Evolutionary conservation across 1,140 invertebrate species (phyloP), one percentile per base, ranked within the genome.

Genomic region (Drepana arcuata): DNA sequence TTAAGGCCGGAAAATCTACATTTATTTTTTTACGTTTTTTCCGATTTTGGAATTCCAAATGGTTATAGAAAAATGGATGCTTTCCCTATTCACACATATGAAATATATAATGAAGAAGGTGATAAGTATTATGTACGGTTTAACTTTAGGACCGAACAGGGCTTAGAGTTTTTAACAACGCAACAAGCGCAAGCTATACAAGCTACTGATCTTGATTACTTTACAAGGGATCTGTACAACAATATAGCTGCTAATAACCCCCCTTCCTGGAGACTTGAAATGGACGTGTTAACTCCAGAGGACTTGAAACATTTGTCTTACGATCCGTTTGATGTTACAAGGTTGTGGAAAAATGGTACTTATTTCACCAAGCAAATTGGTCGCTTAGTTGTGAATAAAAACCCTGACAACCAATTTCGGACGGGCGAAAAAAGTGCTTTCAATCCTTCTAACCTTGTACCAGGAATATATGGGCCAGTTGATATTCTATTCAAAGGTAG

Each of bases 381-480:
- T 1, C 88, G 89, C 63, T 69, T 98, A 29, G 90, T 93, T 0
- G 79, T 97, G 9, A 89, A 95, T 62, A 84, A 87, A 48, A 94
- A 95, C 73, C 91, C 94, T 1, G 88, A 86, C 27, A 96, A 95
- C 70, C 93, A 93, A 59, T 95, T 94, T 70, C 85, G 90, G 25
- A 91, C 94, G 55, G 86, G 95, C 0, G 95, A 97, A 72, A 94
- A 96, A 81, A 68, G 91, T 26, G 95, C 94, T 4, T 96, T 95
- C 66, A 89, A 89, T 64, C 94, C 95, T 2, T 88, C 92, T 12
- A 90, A 95, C 68, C 84, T 97, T 80, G 88, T 96, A 16, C 94
- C 95, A 15, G 90, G 95, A 26, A 93, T 97, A 54, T 88, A 92
- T 55, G 86, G 92, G 10, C 92, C 91, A 28, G 91, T 91, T 0